A percentile compares a stretch with the other conserved stretches of the same genome.
These are phyloP conservation scores for Tridacna crocea DNA, from an alignment of 2,888 invertebrate genomes.

Conservation along the genomic window DNA sequence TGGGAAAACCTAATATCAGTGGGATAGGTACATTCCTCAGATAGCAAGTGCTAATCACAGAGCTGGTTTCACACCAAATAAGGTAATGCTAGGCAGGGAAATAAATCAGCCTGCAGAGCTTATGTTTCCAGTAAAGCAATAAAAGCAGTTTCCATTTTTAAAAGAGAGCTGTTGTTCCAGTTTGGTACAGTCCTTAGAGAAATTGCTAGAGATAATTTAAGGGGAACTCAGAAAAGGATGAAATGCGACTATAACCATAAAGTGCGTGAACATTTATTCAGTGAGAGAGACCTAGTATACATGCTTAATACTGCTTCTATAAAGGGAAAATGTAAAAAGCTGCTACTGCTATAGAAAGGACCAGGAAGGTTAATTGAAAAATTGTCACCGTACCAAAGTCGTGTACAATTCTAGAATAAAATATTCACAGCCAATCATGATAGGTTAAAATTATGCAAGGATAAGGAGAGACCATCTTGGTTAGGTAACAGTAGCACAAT, in stretches of 20 bases:
- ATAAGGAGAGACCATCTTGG: not conserved
- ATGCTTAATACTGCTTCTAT: constrained; percentile 8
- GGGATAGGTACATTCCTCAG: not conserved
- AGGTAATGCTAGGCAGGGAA: constrained; percentile 13
- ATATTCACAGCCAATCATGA: constrained; percentile 11
- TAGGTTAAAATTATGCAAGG: constrained; percentile 3
- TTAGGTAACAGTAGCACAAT: not conserved
- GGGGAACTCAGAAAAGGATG: constrained; percentile 1
- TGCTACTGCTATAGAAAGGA: not conserved
- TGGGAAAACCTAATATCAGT: constrained; percentile 14
- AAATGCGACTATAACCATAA: constrained; percentile 19
- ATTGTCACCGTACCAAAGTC: not conserved
- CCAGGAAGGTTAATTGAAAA: not conserved
- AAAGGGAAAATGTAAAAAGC: constrained; percentile 4
- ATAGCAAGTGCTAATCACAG: constrained; percentile 16
- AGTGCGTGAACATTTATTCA: not conserved
- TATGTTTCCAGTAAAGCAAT: constrained; percentile 9
- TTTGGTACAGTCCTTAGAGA: not conserved
- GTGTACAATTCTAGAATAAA: not conserved
- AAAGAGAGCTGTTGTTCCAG: not conserved
- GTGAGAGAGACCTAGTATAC: not conserved
- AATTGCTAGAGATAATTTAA: not conserved
- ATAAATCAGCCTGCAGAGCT: constrained; percentile 8
- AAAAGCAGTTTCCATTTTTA: not conserved
- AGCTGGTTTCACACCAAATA: constrained; percentile 18